Evolutionary conservation across 2,113 vertebrate genomes (phyloP).

Genomic region (Psophia crepitans): DNA sequence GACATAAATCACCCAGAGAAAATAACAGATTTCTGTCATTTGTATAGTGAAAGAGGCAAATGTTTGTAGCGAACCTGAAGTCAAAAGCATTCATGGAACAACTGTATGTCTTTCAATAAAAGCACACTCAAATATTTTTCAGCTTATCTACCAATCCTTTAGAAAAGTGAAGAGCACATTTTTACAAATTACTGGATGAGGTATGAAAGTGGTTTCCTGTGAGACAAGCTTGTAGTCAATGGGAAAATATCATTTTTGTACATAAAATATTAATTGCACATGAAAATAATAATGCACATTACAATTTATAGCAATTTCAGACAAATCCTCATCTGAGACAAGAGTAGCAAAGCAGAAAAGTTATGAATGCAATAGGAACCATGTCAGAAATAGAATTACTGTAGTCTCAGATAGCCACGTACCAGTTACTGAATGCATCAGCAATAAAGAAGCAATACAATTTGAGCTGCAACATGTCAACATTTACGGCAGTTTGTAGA

Average conservation of each 20-base stretch:
- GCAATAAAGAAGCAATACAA: neutral
- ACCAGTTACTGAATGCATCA: neutral
- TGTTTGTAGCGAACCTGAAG: neutral
- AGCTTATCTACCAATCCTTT: neutral
- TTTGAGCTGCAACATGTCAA: neutral
- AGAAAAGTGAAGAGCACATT: neutral
- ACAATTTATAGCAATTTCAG: neutral
- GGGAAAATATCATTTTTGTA: neutral
- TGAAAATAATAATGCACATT: neutral
- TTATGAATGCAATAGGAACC: neutral
- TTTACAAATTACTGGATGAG: neutral
- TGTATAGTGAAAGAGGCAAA: neutral
- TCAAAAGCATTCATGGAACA: neutral
- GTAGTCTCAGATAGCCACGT: neutral
- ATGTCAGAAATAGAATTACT: neutral
- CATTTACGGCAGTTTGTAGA: neutral
- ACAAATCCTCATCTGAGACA: neutral
- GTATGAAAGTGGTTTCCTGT: neutral
- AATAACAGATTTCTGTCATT: neutral
- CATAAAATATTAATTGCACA: neutral
- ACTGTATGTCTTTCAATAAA: neutral
- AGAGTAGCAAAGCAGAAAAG: neutral
- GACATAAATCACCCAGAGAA: neutral
- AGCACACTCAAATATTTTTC: neutral
- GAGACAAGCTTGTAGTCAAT: neutral